Evolutionary conservation across 2,113 vertebrate genomes (phyloP), one percentile per base, ranked within the genome.

Genomic region (Epinephelus cyanopodus): DNA sequence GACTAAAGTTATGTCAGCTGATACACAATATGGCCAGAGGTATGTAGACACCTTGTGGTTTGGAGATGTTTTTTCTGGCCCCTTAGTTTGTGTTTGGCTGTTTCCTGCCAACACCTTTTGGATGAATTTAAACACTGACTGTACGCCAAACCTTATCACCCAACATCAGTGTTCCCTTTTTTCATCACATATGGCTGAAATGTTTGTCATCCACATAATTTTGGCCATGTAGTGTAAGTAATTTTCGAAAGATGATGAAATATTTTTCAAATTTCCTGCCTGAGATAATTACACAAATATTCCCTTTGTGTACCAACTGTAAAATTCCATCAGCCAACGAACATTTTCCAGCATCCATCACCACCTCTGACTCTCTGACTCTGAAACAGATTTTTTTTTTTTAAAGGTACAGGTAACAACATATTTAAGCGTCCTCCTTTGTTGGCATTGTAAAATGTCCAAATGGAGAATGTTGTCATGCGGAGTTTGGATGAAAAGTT

Each of bases 391-490:
- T 42, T 29, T 29, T 29, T 29, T 18, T 45, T 37, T 71, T 21
- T 78, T 42, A 68, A 50, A 73, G 33, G 45, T 70, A 75, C 50
- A 82, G 45, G 29, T 61, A n/a, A 53, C 77, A 52, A 64, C 53
- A 67, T 56, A 57, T 27, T 58, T 14, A 60, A 82, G 37, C 12
- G 25, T 84, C 83, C 74, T 87, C 82, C 76, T 82, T 64, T 52
- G 53, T 13, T 60, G 64, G 77, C 80, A 75, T 79, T 76, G n/a
- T 56, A 62, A 54, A 90, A 89, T 64, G 81, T 88, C 76, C 76
- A 52, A 19, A 79, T 85, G 61, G 79, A 92, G 74, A 79, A 89
- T 48, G 60, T 56, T 33, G 65, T 82, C 52, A 64, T 80, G 62
- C 27, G 63, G 37, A 66, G 23, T 77, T 87, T 77, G 57, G 60